These are phyloP conservation scores for Myiozetetes cayanensis DNA, from an alignment of 2,113 vertebrate genomes.

Conservation along the genomic window DNA sequence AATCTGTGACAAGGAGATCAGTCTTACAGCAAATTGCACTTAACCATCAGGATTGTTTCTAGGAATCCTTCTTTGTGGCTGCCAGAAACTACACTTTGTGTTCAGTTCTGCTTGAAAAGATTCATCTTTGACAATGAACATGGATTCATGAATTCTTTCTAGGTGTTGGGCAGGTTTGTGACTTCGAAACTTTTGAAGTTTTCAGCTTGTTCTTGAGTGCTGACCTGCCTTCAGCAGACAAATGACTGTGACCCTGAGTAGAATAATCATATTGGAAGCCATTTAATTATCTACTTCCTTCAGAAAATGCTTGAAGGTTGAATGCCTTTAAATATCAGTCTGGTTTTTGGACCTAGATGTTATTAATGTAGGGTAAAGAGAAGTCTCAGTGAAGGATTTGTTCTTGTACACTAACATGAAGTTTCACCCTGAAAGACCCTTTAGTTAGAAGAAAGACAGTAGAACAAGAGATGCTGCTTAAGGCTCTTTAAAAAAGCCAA, in stretches of 20 bases:
- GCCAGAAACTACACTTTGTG: neutral
- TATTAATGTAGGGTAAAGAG: neutral
- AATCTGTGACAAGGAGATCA: neutral
- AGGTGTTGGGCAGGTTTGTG: neutral
- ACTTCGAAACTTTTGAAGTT: neutral
- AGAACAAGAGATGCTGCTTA: neutral
- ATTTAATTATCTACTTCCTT: neutral
- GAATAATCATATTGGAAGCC: neutral
- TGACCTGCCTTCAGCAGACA: neutral
- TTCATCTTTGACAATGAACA: neutral
- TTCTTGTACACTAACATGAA: neutral
- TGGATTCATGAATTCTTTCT: neutral
- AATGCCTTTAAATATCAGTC: neutral
- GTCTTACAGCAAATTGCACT: neutral
- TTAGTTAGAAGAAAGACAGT: neutral
- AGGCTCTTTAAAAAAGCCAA: neutral
- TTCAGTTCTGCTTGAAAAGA: neutral
- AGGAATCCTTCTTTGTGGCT: neutral
- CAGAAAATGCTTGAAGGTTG: neutral
- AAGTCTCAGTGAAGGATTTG: neutral
- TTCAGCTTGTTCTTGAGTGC: neutral
- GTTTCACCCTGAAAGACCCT: neutral
- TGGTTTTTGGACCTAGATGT: neutral
- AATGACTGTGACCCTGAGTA: neutral
- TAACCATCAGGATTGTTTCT: neutral